A percentile compares a stretch with the other conserved stretches of the same genome.
phyloP scores from a whole-genome alignment of 1,140 invertebrate species.

The Planococcus citri region DNA sequence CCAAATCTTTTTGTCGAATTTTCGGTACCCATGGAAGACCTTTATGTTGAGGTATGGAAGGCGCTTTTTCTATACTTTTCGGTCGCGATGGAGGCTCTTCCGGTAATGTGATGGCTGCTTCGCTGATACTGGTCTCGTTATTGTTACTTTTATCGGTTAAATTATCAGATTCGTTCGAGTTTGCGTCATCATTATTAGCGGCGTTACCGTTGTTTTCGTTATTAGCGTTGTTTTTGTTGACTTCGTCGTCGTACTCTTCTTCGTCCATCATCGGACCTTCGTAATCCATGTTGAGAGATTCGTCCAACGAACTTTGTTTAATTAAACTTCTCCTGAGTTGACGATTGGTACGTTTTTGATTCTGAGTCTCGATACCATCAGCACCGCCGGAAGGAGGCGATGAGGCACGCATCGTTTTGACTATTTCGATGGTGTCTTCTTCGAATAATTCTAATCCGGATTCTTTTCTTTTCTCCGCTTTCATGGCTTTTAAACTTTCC shows the following conservation, averaged over 20 bases:
- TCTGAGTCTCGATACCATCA: constrained; percentile 81
- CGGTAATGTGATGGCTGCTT: constrained; percentile 30
- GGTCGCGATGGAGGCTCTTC: constrained; percentile 38
- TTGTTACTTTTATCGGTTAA: background rate
- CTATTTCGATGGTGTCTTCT: constrained; percentile 89
- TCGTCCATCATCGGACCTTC: constrained; percentile 2
- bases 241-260: background rate
- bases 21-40: constrained; percentile 90
- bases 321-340: constrained; percentile 54
- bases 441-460: constrained; percentile 58
- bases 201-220: background rate
- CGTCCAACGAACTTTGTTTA: constrained; percentile 89
- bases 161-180: background rate
- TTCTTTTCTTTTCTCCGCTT: constrained; percentile 55
- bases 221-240: background rate
- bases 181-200: background rate
- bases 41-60: constrained; percentile 33
- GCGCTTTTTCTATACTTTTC: constrained; percentile 38
- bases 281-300: constrained; percentile 41
- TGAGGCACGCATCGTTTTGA: constrained; percentile 82
- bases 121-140: background rate
- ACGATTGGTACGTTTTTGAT: constrained; percentile 54
- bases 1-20: constrained; percentile 86
- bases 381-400: constrained; percentile 86
- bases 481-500: constrained; percentile 59